Evolutionary conservation across 2,888 invertebrate species (phyloP), one percentile per base, ranked within the genome.

Genomic region (Pristionchus arcanus): DNA sequence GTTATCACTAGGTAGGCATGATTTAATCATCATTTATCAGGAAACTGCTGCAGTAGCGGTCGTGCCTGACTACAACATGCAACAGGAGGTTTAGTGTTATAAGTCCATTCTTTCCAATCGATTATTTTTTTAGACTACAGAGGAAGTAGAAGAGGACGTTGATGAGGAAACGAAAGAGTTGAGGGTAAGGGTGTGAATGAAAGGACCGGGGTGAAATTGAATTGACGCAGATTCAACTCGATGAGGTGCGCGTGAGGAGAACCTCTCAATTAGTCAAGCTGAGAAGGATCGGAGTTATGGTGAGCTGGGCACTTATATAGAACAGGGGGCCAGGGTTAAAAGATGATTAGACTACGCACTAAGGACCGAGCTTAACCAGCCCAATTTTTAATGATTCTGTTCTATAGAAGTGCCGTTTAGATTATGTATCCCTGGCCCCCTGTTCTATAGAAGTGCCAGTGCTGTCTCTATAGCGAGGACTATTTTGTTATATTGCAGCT

Each of bases 251-350:
- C 28, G 84, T 4, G 28, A 84, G 55, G 28, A 19, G 84, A 16
- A 31, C 3, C 16, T 31, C 37, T 42, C 53, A 84, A 21, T 11
- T 84, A n/a, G 55, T 21, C 28, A 84, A 84, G 84, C 53, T 84
- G 28, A 53, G 84, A 28, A 84, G 21, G 84, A 84, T 84, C 31
- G 84, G 84, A 84, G 55, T 84, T 19, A 84, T 84, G 84, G 84
- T 84, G 42, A 42, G 77, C 3, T 25, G 3, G 25, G n/a, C n/a
- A n/a, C n/a, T n/a, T n/a, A n/a, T n/a, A n/a, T n/a, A n/a, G n/a
- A n/a, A n/a, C n/a, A n/a, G n/a, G n/a, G n/a, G n/a, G n/a, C n/a
- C n/a, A n/a, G n/a, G n/a, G n/a, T n/a, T n/a, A n/a, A n/a, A n/a
- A n/a, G n/a, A n/a, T n/a, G n/a, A n/a, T n/a, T n/a, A n/a, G n/a